Base-by-base conservation (phyloP, 2,113 vertebrate genomes). In the Ciconia stormi region DNA sequence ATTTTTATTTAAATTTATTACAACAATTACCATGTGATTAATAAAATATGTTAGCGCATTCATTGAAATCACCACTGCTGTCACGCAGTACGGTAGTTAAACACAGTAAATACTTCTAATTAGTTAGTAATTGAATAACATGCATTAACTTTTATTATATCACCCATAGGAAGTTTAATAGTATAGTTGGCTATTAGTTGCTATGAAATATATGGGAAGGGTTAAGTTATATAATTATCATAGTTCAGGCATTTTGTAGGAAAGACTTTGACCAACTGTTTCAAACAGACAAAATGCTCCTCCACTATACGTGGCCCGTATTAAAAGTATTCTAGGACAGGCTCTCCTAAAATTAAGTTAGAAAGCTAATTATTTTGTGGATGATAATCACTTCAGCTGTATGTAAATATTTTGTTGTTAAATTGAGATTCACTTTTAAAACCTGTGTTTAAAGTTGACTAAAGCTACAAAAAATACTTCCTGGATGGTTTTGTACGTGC, bases 61-160 rank as follows among this genome's bases (percentile, higher is more conserved):
- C 29, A 69, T 56, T 90, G 70, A 91, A 97, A 89, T 94, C 65
- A n/a, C 47, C 3, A 3, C 52, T 85, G 27, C 82, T 92, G 29
- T 95, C 59, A 19, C 46, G 49, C 36, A 95, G 55, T 38, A 9
- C 74, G 47, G 69, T 90, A 91, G 65, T 97, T 95, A 95, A 95
- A 93, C 56, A 76, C 62, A 90, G 69, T 94, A 95, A 97, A 93
- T 90, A 73, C 55, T 87, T 93, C 79, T 94, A 89, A 95, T 97
- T 96, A 91, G 47, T 80, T 91, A 83, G 70, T 73, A 93, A 86
- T 82, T 93, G 38, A 89, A 94, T 92, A 96, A 74, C 3, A 0
- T 82, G 44, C 71, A 74, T 91, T 93, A 82, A 49, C 87, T 95
- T 94, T 88, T 93, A 61, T 87, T 87, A 9, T 77, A 77, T 87